Evolutionary conservation across 64 coral and sea anemone species (phyloP), one percentile per base, ranked within the genome.

Genomic region (Catalaphyllia jardinei): DNA sequence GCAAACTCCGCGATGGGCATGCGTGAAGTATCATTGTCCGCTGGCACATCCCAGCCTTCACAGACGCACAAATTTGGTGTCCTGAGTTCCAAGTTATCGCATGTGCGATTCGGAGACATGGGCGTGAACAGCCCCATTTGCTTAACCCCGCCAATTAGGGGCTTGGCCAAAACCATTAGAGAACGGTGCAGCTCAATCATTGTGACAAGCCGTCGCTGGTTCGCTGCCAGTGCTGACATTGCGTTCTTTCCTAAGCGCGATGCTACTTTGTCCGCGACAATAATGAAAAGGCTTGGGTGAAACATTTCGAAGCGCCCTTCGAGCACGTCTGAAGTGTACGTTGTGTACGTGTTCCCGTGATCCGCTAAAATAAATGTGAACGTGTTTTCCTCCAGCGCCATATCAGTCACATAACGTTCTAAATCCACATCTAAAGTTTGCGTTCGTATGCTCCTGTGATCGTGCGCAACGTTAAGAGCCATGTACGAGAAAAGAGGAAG

Each of bases 221-320:
- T 92, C 10, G 27, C 62, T 39, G 22, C 50, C 10, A 92, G 51
- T 2, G 82, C 60, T 3, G 81, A 30, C 57, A 92, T 71, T 15
- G 83, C 90, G 10, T 72, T n/a, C 42, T 38, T 31, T 22, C 90
- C 90, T 10, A 92, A 52, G 10, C 52, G 63, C 9, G n/a, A 54
- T 6, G 82, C 54, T 10, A 85, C 90, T 78, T 87, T 82, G 39
- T 87, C 67, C 2, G 90, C 83, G 4, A 92, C 83, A 75, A 92
- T 92, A 4, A 92, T 17, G 72, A 92, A 92, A 9, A 92, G 10
- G 25, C 84, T 86, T 28, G 90, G 90, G 59, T 92, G 90, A 79
- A 92, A 92, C 90, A 92, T 92, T 67, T 92, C 90, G 31, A 92
- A 92, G 10, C 83, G 72, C 9, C 90, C 90, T n/a, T 92, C 90